Conservation (phyloP, 1,140 invertebrate genomes). For the Drosophila kurseongensis region DNA sequence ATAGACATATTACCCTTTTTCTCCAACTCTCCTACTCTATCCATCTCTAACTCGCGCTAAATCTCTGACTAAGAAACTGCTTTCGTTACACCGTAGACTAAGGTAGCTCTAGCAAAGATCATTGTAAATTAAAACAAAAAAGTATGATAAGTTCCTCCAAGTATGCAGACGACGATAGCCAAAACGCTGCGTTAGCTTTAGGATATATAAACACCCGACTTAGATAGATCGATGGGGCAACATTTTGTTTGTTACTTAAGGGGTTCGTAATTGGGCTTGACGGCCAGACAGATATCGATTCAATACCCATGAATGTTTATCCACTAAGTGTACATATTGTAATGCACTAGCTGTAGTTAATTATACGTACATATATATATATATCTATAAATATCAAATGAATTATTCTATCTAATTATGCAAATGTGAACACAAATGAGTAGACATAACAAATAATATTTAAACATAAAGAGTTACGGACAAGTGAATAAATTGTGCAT, state of each 20-base stretch:
- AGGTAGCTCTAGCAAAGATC: constrained; percentile 51
- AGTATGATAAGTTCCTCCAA: constrained; percentile 80
- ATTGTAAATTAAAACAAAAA: constrained; percentile 73
- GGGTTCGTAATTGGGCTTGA: constrained; percentile 23
- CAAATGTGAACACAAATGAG: constrained; percentile 54
- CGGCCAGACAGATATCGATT: constrained; percentile 31
- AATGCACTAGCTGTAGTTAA: constrained; percentile 40
- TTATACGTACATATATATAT: constrained; percentile 27
- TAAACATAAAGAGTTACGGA: constrained; percentile 32
- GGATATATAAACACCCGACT: constrained; percentile 14
- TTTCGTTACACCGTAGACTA: constrained; percentile 47
- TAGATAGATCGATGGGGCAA: constrained; percentile 31
- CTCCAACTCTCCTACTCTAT: constrained; percentile 21
- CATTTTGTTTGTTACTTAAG: constrained; percentile 48
- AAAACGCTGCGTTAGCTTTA: constrained; percentile 29
- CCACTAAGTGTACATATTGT: constrained; percentile 46
- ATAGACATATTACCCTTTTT: constrained; percentile 66
- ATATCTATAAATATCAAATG: constrained; percentile 45
- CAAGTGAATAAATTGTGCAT: constrained; percentile 78
- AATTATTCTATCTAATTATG: constrained; percentile 51
- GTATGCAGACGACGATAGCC: constrained; percentile 57
- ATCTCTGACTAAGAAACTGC: constrained; percentile 34
- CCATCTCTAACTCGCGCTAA: constrained; percentile 33
- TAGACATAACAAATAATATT: constrained; percentile 42
- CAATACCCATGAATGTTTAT: constrained; percentile 28